Evolutionary conservation across 2,797 vertebrate species (phyloP).

Genomic region (Cossypha heuglini): DNA sequence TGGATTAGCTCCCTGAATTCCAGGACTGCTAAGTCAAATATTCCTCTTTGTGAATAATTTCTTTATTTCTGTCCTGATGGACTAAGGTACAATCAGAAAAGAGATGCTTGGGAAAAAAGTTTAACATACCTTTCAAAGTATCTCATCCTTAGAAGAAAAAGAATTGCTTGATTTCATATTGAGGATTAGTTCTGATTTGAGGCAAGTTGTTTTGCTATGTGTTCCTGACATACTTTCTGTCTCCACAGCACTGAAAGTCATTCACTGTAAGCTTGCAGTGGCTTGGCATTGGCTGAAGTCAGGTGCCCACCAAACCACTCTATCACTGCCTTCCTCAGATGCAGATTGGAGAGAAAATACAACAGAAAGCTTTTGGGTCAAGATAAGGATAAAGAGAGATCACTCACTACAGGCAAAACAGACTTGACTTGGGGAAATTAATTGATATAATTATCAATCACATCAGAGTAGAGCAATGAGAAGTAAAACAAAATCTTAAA

Average conservation of each 20-base stretch:
- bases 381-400: neutral
- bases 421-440: neutral
- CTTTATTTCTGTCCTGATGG: neutral
- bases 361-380: neutral
- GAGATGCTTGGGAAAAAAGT: neutral
- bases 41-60: neutral
- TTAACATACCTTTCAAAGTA: neutral
- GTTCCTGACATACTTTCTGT: neutral
- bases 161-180: slow-evolving; percentile 8
- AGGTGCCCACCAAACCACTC: neutral
- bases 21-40: neutral
- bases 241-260: neutral
- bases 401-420: neutral
- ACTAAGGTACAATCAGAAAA: neutral
- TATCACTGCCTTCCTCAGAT: neutral
- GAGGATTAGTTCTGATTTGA: slow-evolving; percentile 34
- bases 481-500: neutral
- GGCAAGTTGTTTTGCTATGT: neutral
- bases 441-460: neutral
- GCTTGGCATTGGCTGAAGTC: neutral
- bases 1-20: neutral
- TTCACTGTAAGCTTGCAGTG: neutral
- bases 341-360: neutral
- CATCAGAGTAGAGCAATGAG: neutral
- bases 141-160: neutral